Evolutionary conservation across 2,113 vertebrate genomes (phyloP).

Genomic region (Microtus richardsoni): DNA sequence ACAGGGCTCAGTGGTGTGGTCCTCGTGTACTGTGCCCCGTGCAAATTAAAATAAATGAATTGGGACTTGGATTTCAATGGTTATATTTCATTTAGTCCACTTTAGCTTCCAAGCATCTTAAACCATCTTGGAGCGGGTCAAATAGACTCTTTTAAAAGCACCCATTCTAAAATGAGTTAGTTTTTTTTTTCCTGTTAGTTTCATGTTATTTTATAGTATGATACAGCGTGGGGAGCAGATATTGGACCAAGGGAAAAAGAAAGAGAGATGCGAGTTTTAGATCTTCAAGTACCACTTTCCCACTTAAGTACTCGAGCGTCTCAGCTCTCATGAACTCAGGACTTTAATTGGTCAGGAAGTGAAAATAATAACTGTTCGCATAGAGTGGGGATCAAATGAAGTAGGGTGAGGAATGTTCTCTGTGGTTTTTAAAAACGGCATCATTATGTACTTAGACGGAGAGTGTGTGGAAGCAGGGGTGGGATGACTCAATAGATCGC

Average conservation of each 20-base stretch:
- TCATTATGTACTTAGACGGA: neutral
- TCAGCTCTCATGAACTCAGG: neutral
- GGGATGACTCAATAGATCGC: neutral
- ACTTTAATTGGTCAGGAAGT: conserved; percentile 37
- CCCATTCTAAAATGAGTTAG: neutral
- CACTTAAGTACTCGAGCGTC: neutral
- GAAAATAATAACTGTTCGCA: neutral
- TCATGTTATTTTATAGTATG: neutral
- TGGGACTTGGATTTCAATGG: neutral
- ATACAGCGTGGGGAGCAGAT: neutral
- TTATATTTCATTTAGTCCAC: neutral
- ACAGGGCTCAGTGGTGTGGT: neutral
- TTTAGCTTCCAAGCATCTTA: neutral
- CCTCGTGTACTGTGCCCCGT: neutral
- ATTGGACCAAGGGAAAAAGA: neutral
- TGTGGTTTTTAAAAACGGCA: neutral
- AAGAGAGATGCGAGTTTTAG: neutral
- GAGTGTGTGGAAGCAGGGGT: neutral
- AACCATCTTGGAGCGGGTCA: conserved; percentile 3
- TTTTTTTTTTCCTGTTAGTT: conserved; percentile 8
- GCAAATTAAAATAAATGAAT: neutral
- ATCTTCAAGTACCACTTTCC: neutral
- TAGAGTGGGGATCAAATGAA: neutral
- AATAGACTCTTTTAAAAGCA: neutral
- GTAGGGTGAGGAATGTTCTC: neutral